phyloP scores from a whole-genome alignment of 1,140 invertebrate species.

The Asobara japonica region DNA sequence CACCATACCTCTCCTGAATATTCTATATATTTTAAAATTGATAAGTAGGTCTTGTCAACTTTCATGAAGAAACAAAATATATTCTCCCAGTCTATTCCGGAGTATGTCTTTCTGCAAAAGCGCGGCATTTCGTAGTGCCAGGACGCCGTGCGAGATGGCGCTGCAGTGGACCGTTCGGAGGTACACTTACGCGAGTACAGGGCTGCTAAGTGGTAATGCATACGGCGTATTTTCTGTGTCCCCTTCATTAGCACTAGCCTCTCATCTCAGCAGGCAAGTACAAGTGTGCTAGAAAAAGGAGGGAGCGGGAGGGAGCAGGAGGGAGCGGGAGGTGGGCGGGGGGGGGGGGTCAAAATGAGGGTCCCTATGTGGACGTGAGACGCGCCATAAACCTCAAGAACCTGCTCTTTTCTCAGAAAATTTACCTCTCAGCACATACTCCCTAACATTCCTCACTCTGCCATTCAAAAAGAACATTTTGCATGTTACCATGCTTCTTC shows the following conservation, averaged over 20 bases:
- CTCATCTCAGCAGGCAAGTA: background rate
- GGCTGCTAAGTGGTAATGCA: conserved; percentile 58
- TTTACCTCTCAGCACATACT: conserved; percentile 34
- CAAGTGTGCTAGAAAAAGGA: conserved; percentile 6
- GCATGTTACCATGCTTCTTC: background rate
- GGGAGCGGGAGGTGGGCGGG: background rate
- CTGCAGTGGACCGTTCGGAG: background rate
- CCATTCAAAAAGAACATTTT: no score
- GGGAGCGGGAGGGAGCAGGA: no score
- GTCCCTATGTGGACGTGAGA: conserved; percentile 46
- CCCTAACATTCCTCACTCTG: conserved; percentile 11
- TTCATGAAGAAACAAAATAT: no score
- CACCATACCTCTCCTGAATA: no score
- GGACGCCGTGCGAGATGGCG: background rate
- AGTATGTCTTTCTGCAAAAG: no score
- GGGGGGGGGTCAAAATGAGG: conserved; percentile 16
- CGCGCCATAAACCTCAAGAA: conserved; percentile 52
- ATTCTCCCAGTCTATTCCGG: no score
- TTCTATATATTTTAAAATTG: no score
- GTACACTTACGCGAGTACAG: background rate
- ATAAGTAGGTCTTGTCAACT: no score
- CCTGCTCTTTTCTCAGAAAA: conserved; percentile 55
- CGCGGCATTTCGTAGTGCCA: background rate
- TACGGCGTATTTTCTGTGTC: conserved; percentile 55
- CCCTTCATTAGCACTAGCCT: conserved; percentile 62